These are phyloP conservation scores for Sarcoramphus papa DNA, from an alignment of 2,797 vertebrate genomes.

Conservation along the genomic window DNA sequence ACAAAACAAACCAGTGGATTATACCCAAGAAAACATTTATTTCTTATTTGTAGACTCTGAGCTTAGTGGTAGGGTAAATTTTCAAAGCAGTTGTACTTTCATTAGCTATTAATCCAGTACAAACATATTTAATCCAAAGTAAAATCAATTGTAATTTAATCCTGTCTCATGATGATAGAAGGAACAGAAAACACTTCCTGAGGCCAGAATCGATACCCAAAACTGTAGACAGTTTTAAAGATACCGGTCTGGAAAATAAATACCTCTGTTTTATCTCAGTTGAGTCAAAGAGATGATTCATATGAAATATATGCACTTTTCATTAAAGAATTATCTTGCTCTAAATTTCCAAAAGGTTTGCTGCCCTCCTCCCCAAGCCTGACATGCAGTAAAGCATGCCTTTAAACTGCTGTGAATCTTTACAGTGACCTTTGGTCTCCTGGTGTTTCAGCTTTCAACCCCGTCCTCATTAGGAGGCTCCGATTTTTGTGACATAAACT, in stretches of 20 bases:
- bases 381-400: neutral
- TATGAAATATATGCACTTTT: neutral
- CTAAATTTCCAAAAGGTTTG: neutral
- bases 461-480: neutral
- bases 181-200: neutral
- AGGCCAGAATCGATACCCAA: neutral
- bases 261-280: neutral
- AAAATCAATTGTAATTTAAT: slow-evolving; percentile 1
- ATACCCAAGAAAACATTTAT: neutral
- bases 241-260: neutral
- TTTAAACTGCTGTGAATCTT: neutral
- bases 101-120: neutral
- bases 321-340: neutral
- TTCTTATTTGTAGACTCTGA: neutral
- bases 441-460: neutral
- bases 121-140: neutral
- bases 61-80: neutral
- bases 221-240: neutral
- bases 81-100: neutral
- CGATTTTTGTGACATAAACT: neutral
- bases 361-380: neutral
- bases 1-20: neutral
- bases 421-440: neutral
- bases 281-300: neutral
- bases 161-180: neutral